phyloP scores from a whole-genome alignment of 1,140 invertebrate genomes.

The Drosophila ironensis region DNA sequence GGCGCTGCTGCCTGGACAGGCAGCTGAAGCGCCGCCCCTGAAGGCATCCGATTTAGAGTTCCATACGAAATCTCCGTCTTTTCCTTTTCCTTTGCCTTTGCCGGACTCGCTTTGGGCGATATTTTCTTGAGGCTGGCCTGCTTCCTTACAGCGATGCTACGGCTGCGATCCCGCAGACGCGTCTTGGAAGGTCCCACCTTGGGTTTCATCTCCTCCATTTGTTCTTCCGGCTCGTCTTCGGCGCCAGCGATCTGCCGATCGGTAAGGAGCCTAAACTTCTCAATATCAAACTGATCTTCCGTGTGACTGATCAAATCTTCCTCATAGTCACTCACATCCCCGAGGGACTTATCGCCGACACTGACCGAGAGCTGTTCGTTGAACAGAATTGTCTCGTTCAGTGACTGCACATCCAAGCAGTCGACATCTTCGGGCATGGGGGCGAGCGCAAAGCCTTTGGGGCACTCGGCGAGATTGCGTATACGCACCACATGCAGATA shows the following conservation, averaged over 20 bases:
- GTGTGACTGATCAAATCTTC: constrained; percentile 22
- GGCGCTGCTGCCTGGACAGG: too few species aligned
- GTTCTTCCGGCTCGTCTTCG: constrained; percentile 1
- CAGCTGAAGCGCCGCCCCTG: too few species aligned
- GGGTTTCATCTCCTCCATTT: background rate
- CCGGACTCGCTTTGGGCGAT: background rate
- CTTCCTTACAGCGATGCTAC: background rate
- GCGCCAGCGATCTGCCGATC: background rate
- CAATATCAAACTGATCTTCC: background rate
- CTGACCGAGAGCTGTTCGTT: constrained; percentile 12
- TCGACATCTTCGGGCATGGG: constrained; percentile 4
- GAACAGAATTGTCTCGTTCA: constrained; percentile 59
- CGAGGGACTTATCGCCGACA: constrained; percentile 14
- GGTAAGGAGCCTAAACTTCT: constrained; percentile 7
- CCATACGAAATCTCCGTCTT: too few species aligned
- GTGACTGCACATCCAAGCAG: constrained; percentile 25
- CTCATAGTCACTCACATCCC: constrained; percentile 57
- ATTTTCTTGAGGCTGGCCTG: background rate
- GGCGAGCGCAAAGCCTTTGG: constrained; percentile 23
- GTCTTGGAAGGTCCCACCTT: too few species aligned
- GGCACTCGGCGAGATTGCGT: constrained; percentile 47
- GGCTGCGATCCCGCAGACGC: too few species aligned
- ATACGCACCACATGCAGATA: constrained; percentile 54
- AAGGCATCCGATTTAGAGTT: too few species aligned
- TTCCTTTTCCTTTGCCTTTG: too few species aligned